Conservation (phyloP, 2,113 vertebrate species). For the Poeciliopsis turrubarensis region DNA sequence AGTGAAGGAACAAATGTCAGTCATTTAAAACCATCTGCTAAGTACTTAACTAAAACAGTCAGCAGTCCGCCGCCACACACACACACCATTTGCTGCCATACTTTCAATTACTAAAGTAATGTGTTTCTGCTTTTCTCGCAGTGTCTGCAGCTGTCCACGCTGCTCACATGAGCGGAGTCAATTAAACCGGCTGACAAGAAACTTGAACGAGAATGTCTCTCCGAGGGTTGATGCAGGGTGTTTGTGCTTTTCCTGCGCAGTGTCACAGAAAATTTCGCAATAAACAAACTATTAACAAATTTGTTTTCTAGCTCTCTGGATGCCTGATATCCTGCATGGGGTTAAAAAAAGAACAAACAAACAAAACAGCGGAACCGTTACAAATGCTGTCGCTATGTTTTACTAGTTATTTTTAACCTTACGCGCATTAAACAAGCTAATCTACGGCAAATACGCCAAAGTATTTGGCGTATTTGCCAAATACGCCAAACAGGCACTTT, state of each 20-base stretch:
- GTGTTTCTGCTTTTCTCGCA: conserved; percentile 64
- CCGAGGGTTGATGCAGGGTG: conserved; percentile 24
- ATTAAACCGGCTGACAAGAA: conserved; percentile 63
- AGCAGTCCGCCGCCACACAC: conserved; percentile 54
- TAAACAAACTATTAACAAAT: neutral
- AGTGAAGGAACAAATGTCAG: conserved; percentile 69
- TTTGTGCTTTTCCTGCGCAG: conserved; percentile 16
- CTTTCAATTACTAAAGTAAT: conserved; percentile 65
- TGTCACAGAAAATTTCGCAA: conserved; percentile 27
- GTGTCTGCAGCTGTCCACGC: conserved; percentile 65
- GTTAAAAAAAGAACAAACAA: neutral
- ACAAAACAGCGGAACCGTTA: neutral
- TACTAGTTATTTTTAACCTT: neutral
- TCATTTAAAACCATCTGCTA: conserved; percentile 78
- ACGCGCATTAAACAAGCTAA: conserved; percentile 20
- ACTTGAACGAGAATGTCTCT: conserved; percentile 31
- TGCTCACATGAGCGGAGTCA: conserved; percentile 66
- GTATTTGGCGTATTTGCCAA: too few species aligned
- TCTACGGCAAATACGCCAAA: conserved; percentile 14
- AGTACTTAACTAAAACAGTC: conserved; percentile 72
- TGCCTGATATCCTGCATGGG: neutral
- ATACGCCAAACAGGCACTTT: too few species aligned
- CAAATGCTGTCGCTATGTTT: neutral
- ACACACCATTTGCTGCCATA: conserved; percentile 71
- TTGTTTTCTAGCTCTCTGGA: neutral